Base-by-base conservation (phyloP, 2,888 invertebrate genomes). In the Drosophila rubida region DNA sequence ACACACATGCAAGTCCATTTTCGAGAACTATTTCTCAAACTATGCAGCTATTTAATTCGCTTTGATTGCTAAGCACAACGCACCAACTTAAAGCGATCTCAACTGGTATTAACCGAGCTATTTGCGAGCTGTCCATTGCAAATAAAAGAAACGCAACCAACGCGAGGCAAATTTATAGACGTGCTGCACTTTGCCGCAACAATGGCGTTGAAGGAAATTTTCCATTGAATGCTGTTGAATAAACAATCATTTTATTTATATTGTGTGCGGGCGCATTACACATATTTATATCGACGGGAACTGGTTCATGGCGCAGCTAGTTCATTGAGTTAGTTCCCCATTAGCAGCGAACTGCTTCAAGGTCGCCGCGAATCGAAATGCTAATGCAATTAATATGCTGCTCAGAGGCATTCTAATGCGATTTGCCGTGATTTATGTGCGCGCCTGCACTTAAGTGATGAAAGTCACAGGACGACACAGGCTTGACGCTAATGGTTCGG, bases 141-240 rank as follows among this genome's bases (percentile, higher is more conserved):
- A 53, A 57, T 51, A 30, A 35, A 49, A 49, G 49, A 65, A 64
- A 39, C 19, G 11, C 50, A 65, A 70, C 35, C 25, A 58, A 59
- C 14, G n/a, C 27, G 55, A 60, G 74, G 55, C 68, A 59, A 67
- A 61, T 53, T 57, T 48, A 66, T 54, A 48, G 25, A 42, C n/a
- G n/a, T n/a, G n/a, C n/a, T n/a, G n/a, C n/a, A n/a, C n/a, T n/a
- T n/a, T n/a, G n/a, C n/a, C 59, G 23, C 7, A 54, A 54, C 70
- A 69, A 62, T 50, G 41, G 54, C n/a, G 54, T 22, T 30, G 55
- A 39, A 19, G 16, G 6, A 63, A 65, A 51, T 60, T 46, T 58
- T 57, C 57, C 51, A 25, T 54, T 50, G 39, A 63, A 48, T 57
- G 27, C 35, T 30, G 55, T 39, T 49, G 27, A 30, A 45, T 57